Evolutionary conservation across 2,797 vertebrate genomes (phyloP).

Genomic region (Takifugu rubripes): DNA sequence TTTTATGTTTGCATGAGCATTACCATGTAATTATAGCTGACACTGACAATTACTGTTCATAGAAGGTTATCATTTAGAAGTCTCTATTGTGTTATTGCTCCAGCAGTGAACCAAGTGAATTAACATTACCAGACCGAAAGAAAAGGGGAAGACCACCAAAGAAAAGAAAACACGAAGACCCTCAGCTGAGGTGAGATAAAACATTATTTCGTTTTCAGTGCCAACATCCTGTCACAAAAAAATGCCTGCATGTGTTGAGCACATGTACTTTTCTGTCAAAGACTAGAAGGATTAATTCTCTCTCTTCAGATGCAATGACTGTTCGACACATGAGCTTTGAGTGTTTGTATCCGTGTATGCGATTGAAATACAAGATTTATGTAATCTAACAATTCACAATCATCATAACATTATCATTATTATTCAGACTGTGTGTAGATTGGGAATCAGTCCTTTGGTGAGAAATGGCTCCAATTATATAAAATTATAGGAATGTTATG

Average conservation of each 20-base stretch:
- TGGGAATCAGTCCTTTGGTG: no score
- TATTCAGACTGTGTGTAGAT: no score
- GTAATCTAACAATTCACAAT: background rate
- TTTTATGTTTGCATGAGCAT: slow-evolving; percentile 20
- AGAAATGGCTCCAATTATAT: no score
- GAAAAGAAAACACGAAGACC: slow-evolving; percentile 84
- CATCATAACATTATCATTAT: background rate
- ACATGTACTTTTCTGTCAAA: background rate
- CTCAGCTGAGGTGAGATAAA: slow-evolving; percentile 69
- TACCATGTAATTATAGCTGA: slow-evolving; percentile 20
- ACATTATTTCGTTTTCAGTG: slow-evolving; percentile 3
- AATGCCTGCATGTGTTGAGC: background rate
- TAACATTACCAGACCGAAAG: slow-evolving; percentile 72
- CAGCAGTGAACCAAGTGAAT: slow-evolving; percentile 59
- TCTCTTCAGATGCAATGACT: background rate
- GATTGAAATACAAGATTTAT: background rate
- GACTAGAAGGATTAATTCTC: background rate
- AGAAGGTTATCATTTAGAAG: slow-evolving; percentile 24
- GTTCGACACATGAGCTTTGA: slow-evolving; percentile 3
- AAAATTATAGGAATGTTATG: no score
- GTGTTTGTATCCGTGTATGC: background rate
- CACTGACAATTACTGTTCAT: slow-evolving; percentile 17
- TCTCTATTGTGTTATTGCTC: background rate
- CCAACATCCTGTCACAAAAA: background rate
- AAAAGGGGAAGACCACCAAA: slow-evolving; percentile 93